Evolutionary conservation across 2,888 invertebrate species (phyloP), one percentile per base, ranked within the genome.

Genomic region (Scrobipalpa atriplicella): DNA sequence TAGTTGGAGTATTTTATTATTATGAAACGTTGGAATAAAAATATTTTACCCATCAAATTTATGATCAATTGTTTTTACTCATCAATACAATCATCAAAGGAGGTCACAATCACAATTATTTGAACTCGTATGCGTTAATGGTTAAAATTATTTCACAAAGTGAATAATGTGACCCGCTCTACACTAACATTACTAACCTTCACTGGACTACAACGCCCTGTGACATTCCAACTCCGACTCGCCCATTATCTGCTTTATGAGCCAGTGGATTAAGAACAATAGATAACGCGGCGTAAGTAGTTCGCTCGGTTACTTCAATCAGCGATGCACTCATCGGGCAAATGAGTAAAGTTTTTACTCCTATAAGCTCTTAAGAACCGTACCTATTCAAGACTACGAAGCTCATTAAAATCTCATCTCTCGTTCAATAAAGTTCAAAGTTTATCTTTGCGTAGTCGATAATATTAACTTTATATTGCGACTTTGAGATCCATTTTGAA

Each of bases 221-320:
- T 29, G 29, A 29, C 29, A 29, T n/a, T 43, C 43, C 43, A n/a
- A 73, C 71, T 77, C 75, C 73, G 78, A 76, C 80, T 75, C 74
- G 73, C 75, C 73, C 74, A 74, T 77, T 74, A 79, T 78, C 77
- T 71, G 75, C 71, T 77, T 75, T 71, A 70, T 71, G 71, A 73
- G 69, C 69, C 73, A 74, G 68, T 77, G 76, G 75, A 73, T 78
- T 73, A 73, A 73, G 75, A 69, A 78, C 73, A 78, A 78, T 77
- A 76, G 74, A 73, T 68, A 66, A 68, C 67, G 72, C 71, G 69
- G 38, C 38, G 36, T 38, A n/a, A n/a, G n/a, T n/a, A 58, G 38
- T 58, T 58, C 58, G 29, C 58, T 38, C 58, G 38, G 54, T 56
- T 56, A 13, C 54, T 56, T 58, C 38, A 58, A 58, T 58, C 38